Base-by-base conservation (phyloP, 2,888 invertebrate species). In the Drymonia ruficornis region DNA sequence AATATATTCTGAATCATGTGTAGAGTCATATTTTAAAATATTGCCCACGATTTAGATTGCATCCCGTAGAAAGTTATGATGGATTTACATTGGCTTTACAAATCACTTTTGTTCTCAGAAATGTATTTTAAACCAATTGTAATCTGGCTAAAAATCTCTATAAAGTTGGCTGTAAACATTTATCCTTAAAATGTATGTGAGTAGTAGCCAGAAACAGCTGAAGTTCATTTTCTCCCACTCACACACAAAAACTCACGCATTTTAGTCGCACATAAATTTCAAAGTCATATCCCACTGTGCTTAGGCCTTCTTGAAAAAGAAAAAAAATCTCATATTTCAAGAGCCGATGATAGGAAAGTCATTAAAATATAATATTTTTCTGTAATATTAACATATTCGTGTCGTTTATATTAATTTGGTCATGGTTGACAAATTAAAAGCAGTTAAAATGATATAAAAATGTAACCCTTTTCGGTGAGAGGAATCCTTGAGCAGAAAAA, bases 351-450 rank as follows among this genome's bases (percentile, higher is more conserved):
- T 71, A 62, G 55, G 53, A 59, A 58, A 58, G 49, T 38, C 38
- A 63, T 63, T 56, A 67, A 66, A 65, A 69, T 69, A 61, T 61
- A 62, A 63, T 64, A 67, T 69, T 69, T 68, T 61, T 52, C 56
- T 59, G 29, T 57, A 59, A 62, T 13, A 84, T 86, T 86, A 81
- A 55, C 84, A 87, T 87, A 83, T 81, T 72, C 75, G 56, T 63
- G 61, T 58, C 69, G 72, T 85, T 68, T 56, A 72, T 83, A 76
- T 80, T 71, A 76, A 80, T 83, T 83, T 82, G 59, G 87, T 74
- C 74, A 80, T 76, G 87, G 75, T 73, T 88, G 86, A 89, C 88
- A 88, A 87, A 89, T 89, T 83, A 78, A 79, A 78, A 72, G 70
- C 72, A 74, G 67, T 85, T 84, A 81, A 76, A 76, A 59, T 74